phyloP scores from a whole-genome alignment of 2,888 invertebrate genomes.

The Netelia inedita region DNA sequence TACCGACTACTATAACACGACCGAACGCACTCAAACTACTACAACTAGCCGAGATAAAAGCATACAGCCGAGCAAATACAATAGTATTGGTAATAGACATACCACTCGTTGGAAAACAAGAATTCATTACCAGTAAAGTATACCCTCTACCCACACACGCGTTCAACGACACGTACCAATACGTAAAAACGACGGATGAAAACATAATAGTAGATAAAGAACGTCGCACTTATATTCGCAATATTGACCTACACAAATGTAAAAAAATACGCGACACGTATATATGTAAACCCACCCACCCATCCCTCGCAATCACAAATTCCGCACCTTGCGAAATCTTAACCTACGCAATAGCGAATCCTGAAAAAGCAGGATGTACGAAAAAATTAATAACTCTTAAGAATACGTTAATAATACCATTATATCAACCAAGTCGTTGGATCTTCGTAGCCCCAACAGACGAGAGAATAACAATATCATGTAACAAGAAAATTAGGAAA shows the following conservation, averaged over 20 bases:
- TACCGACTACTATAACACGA: constrained; percentile 1
- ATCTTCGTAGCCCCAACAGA: background rate
- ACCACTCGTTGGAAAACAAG: no score
- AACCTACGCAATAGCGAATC: no score
- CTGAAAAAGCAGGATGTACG: no score
- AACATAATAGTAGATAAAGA: constrained; percentile 10
- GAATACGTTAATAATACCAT: no score
- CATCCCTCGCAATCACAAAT: no score
- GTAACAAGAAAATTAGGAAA: background rate
- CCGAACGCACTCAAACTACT: no score
- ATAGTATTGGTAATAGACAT: no score
- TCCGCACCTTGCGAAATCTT: no score
- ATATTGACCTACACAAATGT: constrained; percentile 2
- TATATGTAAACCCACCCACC: no score
- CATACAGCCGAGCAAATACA: no score
- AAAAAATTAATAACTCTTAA: no score
- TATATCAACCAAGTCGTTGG: constrained; percentile 6
- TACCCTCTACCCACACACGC: constrained; percentile 1
- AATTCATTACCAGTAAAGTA: constrained; percentile 8
- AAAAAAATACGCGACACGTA: background rate
- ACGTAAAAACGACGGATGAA: constrained; percentile 5
- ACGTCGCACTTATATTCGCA: background rate
- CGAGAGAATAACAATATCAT: background rate
- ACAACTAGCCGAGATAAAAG: background rate
- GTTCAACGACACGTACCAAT: background rate